Evolutionary conservation across 2,113 vertebrate species (phyloP).

Genomic region (Chlamydotis undulata): DNA sequence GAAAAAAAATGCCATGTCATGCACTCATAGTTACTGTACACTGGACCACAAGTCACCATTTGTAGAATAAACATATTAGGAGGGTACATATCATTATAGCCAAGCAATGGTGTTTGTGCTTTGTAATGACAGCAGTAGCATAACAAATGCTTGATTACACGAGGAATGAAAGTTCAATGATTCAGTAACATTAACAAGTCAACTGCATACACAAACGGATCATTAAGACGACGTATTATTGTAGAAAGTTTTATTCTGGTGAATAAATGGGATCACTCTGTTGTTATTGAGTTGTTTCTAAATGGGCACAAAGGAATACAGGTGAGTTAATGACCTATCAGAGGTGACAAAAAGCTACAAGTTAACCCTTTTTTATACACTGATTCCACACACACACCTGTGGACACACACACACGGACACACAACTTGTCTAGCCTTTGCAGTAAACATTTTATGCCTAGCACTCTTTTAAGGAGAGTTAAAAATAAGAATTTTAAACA

Average conservation of each 20-base stretch:
- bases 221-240: not conserved
- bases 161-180: not conserved
- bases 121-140: not conserved
- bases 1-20: not conserved
- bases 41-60: not conserved
- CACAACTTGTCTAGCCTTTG: not conserved
- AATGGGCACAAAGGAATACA: not conserved
- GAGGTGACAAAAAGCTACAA: not conserved
- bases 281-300: not conserved
- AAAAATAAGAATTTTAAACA: not conserved
- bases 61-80: not conserved
- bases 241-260: not conserved
- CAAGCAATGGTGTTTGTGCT: not conserved
- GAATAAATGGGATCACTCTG: not conserved
- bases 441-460: not conserved
- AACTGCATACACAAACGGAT: not conserved
- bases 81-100: not conserved
- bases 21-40: not conserved
- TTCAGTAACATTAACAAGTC: not conserved
- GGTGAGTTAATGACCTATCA: not conserved
- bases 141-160: not conserved
- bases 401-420: not conserved
- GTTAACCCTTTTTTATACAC: not conserved
- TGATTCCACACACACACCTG: too few relatives aligned
- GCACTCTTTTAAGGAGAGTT: not conserved